Evolutionary conservation across 1,140 invertebrate species (phyloP).

Genomic region (Pachyrhynchus sulphureomaculatus): DNA sequence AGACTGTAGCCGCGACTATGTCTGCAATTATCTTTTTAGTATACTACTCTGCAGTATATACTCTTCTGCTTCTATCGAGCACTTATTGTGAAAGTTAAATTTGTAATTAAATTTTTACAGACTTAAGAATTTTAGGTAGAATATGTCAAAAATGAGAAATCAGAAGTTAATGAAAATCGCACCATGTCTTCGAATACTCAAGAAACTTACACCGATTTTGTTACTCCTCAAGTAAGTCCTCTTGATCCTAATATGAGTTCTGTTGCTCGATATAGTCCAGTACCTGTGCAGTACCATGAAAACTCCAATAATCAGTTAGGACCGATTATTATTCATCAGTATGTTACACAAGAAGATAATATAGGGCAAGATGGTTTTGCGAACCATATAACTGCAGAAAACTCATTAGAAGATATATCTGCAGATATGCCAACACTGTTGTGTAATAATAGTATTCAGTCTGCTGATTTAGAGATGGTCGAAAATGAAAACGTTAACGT

Average conservation of each 20-base stretch:
- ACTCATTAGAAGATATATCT: slow-evolving; percentile 29
- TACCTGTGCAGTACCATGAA: slow-evolving; percentile 50
- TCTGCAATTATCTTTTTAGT: too few species aligned
- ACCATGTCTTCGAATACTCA: slow-evolving; percentile 35
- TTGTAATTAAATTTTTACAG: too few species aligned
- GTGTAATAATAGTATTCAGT: slow-evolving; percentile 44
- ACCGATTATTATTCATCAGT: slow-evolving; percentile 56
- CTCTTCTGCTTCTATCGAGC: too few species aligned
- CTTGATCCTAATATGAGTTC: slow-evolving; percentile 63
- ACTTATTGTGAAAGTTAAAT: too few species aligned
- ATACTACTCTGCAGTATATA: too few species aligned
- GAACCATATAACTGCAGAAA: slow-evolving; percentile 20
- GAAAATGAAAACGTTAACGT: slow-evolving; percentile 16
- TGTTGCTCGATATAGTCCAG: slow-evolving; percentile 58
- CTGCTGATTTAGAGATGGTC: slow-evolving; percentile 48
- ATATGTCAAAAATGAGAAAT: slow-evolving; percentile 57
- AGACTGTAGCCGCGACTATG: too few species aligned
- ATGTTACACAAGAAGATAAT: slow-evolving; percentile 31
- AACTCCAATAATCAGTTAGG: slow-evolving; percentile 52
- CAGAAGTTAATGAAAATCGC: slow-evolving; percentile 26
- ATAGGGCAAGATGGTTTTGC: slow-evolving; percentile 26
- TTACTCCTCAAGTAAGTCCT: slow-evolving; percentile 57
- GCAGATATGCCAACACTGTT: slow-evolving; percentile 32
- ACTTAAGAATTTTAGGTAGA: slow-evolving; percentile 54
- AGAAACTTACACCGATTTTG: slow-evolving; percentile 57